Evolutionary conservation across 2,113 vertebrate genomes (phyloP).

Genomic region (Plotosus lineatus): DNA sequence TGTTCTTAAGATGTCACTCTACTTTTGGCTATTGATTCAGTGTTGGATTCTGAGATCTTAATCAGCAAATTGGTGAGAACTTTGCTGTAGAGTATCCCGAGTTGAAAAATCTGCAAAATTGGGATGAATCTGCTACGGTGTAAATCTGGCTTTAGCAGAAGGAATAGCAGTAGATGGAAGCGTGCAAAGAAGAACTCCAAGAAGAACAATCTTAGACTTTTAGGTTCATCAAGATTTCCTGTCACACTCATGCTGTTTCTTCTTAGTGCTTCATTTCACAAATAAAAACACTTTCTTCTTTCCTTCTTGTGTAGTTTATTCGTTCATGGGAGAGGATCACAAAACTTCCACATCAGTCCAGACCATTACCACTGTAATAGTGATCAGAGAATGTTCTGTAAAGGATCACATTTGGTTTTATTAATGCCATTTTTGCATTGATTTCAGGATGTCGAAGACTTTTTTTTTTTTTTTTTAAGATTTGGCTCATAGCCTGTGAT

Average conservation of each 20-base stretch:
- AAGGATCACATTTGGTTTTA: background rate
- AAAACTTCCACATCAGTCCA: background rate
- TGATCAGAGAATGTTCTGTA: background rate
- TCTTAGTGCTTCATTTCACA: background rate
- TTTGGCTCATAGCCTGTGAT: background rate
- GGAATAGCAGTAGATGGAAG: background rate
- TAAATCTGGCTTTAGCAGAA: constrained; percentile 29
- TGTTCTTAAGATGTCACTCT: background rate
- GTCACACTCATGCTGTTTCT: background rate
- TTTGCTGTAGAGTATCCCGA: background rate
- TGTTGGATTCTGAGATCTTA: background rate
- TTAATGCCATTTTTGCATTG: constrained; percentile 6
- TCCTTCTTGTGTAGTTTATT: background rate
- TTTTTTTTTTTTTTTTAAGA: constrained; percentile 18
- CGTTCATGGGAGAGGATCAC: background rate
- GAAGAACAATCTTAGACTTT: constrained; percentile 31
- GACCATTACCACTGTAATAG: background rate
- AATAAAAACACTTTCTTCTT: background rate
- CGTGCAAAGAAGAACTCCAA: constrained; percentile 30
- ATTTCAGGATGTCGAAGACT: background rate
- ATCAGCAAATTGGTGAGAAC: background rate
- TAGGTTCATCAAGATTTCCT: background rate
- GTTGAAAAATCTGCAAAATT: background rate
- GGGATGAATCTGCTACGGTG: background rate
- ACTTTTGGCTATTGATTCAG: background rate